Percentiles rank a stretch among this genome's conserved stretches.
These are phyloP conservation scores for Antheraea assamensis DNA, from an alignment of 2,888 invertebrate genomes.

Conservation along the genomic window DNA sequence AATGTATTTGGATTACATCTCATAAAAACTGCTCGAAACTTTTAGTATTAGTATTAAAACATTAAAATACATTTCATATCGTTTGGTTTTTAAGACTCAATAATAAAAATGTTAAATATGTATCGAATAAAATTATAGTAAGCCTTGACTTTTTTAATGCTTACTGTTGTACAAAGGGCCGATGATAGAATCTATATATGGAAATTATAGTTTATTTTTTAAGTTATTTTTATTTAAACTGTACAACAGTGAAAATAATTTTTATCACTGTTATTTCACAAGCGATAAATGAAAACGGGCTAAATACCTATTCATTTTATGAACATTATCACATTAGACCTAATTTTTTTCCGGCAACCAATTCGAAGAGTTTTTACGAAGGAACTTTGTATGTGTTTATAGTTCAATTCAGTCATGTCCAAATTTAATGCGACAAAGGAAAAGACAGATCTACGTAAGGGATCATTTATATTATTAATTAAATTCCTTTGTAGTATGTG, in stretches of 20 bases:
- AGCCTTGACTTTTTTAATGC: neutral
- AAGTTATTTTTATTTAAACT: neutral
- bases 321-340: too few species aligned
- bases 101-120: neutral
- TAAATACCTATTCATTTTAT: too few species aligned
- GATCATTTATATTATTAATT: too few species aligned
- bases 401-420: too few species aligned
- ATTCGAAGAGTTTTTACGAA: neutral
- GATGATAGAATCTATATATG: neutral
- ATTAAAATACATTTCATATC: neutral
- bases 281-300: too few species aligned
- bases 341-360: neutral
- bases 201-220: too few species aligned
- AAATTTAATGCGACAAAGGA: too few species aligned
- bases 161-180: neutral
- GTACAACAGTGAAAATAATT: neutral
- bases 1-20: neutral
- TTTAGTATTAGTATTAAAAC: neutral
- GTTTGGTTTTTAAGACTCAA: neutral
- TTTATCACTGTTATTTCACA: too few species aligned
- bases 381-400: too few species aligned
- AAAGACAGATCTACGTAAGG: too few species aligned
- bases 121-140: neutral
- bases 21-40: neutral
- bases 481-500: too few species aligned